phyloP scores from a whole-genome alignment of 2,888 invertebrate genomes.

The Ethmia dodecea region DNA sequence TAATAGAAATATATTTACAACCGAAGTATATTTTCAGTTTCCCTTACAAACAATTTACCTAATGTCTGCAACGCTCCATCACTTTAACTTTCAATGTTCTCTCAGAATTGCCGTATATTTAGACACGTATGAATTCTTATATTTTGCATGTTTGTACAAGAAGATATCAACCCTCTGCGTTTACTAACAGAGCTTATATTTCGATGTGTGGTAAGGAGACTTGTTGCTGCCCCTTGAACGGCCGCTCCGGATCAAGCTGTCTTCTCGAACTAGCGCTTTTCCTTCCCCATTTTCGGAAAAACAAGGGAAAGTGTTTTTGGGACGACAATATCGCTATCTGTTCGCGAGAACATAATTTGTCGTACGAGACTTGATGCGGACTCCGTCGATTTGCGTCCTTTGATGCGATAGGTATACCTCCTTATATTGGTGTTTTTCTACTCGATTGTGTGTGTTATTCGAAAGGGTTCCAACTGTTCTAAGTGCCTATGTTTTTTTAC shows the following conservation, averaged over 20 bases:
- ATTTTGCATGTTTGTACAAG: constrained; percentile 25
- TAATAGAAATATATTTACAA: no score
- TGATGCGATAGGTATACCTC: constrained; percentile 31
- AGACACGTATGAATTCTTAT: constrained; percentile 50
- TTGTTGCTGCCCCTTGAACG: constrained; percentile 65
- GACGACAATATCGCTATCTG: constrained; percentile 60
- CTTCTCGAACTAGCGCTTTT: constrained; percentile 59
- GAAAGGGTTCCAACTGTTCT: no score
- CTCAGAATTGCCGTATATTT: constrained; percentile 35
- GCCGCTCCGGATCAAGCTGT: constrained; percentile 66
- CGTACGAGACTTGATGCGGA: constrained; percentile 49
- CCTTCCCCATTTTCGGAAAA: constrained; percentile 58
- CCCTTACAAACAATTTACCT: constrained; percentile 40
- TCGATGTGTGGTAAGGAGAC: constrained; percentile 39
- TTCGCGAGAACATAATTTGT: constrained; percentile 61
- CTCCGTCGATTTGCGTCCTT: constrained; percentile 35
- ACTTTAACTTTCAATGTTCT: constrained; percentile 53
- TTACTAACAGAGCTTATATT: constrained; percentile 41
- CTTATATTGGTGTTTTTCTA: no score
- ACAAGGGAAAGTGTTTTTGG: constrained; percentile 63
- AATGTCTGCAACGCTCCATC: constrained; percentile 51
- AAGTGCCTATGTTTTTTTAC: no score
- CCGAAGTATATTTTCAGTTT: constrained; percentile 30
- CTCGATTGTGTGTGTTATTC: neutral
- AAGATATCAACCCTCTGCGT: constrained; percentile 39